phyloP scores from a whole-genome alignment of 1,140 invertebrate genomes.

The Lepidurus apus region DNA sequence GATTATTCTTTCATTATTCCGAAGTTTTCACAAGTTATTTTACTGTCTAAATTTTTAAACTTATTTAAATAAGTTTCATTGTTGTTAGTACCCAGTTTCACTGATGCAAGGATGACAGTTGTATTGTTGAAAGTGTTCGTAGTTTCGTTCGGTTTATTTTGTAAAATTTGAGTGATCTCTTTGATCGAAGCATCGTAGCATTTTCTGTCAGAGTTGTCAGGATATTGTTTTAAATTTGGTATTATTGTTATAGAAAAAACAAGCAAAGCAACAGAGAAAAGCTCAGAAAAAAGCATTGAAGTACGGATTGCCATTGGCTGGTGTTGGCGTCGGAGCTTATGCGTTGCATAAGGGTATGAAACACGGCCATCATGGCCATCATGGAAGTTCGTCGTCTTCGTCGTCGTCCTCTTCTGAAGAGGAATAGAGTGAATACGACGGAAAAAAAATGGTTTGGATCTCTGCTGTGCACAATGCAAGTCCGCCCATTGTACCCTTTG shows the following conservation, averaged over 20 bases:
- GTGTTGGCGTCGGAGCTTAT: slow-evolving; percentile 37
- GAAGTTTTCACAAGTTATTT: no score
- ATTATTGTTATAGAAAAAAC: slow-evolving; percentile 36
- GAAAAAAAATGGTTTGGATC: background rate
- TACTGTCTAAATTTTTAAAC: no score
- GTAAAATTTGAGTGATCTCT: background rate
- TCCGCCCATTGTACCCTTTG: background rate
- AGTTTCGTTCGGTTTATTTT: no score
- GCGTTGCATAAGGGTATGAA: slow-evolving; percentile 39
- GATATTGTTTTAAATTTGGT: background rate
- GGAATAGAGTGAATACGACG: background rate
- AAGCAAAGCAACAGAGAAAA: slow-evolving; percentile 39
- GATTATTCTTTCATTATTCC: no score
- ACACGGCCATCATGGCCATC: slow-evolving; percentile 33
- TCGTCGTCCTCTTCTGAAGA: slow-evolving; percentile 5
- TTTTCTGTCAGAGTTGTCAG: background rate
- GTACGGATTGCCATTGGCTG: slow-evolving; percentile 39
- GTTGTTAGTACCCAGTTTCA: no score
- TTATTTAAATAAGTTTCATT: no score
- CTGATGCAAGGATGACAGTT: no score
- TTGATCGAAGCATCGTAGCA: background rate
- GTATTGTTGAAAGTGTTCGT: no score
- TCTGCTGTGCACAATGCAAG: background rate
- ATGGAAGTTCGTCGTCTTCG: slow-evolving; percentile 32
- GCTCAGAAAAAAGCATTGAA: slow-evolving; percentile 40